Conservation (phyloP, 2,888 invertebrate genomes). For the Habrosyne pyritoides region DNA sequence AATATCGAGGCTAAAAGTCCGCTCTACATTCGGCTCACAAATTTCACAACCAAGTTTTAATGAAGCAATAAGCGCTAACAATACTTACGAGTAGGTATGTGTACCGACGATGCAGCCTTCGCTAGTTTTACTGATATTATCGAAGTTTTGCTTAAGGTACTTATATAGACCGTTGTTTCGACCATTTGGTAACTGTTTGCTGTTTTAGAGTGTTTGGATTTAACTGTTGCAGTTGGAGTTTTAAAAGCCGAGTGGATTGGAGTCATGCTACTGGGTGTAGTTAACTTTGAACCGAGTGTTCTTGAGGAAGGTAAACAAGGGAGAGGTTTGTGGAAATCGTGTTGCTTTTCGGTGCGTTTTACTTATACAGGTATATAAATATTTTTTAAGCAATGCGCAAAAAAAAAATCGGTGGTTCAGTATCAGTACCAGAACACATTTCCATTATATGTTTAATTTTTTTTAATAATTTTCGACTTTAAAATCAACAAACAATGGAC, state of each 20-base stretch:
- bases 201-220: neutral
- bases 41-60: slow-evolving; percentile 28
- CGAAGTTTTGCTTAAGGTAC: slow-evolving; percentile 20
- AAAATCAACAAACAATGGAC: too few relatives aligned
- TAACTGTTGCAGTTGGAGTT: neutral
- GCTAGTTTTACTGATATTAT: slow-evolving; percentile 30
- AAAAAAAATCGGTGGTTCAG: too few relatives aligned
- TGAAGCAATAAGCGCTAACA: slow-evolving; percentile 34
- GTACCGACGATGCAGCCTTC: slow-evolving; percentile 18
- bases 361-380: too few relatives aligned
- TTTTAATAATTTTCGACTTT: too few relatives aligned
- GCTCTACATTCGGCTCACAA: neutral
- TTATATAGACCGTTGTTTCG: neutral
- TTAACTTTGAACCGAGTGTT: too few relatives aligned
- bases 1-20: neutral
- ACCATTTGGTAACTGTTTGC: neutral
- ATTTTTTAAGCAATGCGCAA: too few relatives aligned
- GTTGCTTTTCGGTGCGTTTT: too few relatives aligned
- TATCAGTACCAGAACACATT: too few relatives aligned
- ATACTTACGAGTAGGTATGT: slow-evolving; percentile 13
- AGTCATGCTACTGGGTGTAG: too few relatives aligned
- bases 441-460: too few relatives aligned
- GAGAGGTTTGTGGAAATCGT: too few relatives aligned
- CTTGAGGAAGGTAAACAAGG: too few relatives aligned
- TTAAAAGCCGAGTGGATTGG: neutral